Conservation (phyloP, 2,797 vertebrate genomes). For the Periophthalmus magnuspinnatus region DNA sequence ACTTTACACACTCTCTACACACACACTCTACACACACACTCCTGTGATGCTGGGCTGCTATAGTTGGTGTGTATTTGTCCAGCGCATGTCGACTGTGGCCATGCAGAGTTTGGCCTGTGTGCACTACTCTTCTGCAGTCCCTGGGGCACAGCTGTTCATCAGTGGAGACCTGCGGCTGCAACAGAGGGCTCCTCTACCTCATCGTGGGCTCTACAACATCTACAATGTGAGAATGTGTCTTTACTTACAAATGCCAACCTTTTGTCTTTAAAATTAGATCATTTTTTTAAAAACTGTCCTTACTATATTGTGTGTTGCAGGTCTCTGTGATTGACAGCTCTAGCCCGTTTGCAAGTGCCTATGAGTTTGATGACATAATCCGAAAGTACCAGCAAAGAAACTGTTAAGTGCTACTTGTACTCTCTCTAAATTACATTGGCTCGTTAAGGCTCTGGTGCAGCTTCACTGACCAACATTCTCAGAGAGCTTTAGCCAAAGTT, state of each 20-base stretch:
- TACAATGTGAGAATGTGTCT: slow-evolving; percentile 84
- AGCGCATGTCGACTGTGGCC: slow-evolving; percentile 91
- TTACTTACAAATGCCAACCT: neutral
- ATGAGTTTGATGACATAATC: slow-evolving; percentile 84
- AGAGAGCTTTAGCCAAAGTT: too few species aligned
- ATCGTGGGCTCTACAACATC: slow-evolving; percentile 80
- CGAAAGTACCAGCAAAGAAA: slow-evolving; percentile 87
- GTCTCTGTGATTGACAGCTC: slow-evolving; percentile 85
- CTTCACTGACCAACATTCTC: too few species aligned
- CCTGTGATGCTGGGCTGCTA: neutral
- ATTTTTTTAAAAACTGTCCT: too few species aligned
- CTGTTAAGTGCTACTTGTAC: slow-evolving; percentile 72
- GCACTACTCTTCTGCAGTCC: slow-evolving; percentile 85
- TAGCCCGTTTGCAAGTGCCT: slow-evolving; percentile 88
- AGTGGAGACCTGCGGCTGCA: slow-evolving; percentile 89
- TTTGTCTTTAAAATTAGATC: neutral
- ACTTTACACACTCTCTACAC: neutral
- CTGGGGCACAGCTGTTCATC: slow-evolving; percentile 84
- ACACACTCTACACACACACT: neutral
- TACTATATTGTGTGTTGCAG: slow-evolving; percentile 53
- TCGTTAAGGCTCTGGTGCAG: neutral
- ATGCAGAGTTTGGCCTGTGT: slow-evolving; percentile 93
- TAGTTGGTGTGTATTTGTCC: slow-evolving; percentile 12
- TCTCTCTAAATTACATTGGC: neutral
- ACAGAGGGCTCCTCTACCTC: slow-evolving; percentile 85